A percentile compares a stretch with the other conserved stretches of the same genome.
Evolutionary conservation across 2,888 invertebrate species (phyloP).

Genomic region (Agrochola macilenta): DNA sequence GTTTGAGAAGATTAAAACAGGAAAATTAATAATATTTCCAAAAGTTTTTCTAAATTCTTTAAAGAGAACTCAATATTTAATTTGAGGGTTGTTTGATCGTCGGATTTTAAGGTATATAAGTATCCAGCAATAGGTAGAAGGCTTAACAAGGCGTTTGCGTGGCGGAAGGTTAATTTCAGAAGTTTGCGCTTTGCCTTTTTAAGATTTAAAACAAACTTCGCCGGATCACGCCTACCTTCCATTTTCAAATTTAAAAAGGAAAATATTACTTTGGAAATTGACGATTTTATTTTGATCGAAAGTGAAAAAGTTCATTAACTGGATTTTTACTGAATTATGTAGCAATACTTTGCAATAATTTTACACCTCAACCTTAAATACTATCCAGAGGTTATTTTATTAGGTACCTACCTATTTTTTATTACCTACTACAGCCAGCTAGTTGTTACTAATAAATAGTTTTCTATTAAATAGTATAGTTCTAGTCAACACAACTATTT

Average conservation of each 20-base stretch:
- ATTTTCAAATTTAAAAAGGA: conserved; percentile 27
- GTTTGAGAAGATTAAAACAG: conserved; percentile 40
- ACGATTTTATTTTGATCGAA: not conserved
- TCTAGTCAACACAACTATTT: not conserved
- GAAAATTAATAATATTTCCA: conserved; percentile 45
- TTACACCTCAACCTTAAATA: not conserved
- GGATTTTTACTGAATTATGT: conserved; percentile 3
- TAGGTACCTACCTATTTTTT: not conserved
- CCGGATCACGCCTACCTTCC: conserved; percentile 22
- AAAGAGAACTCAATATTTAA: conserved; percentile 47
- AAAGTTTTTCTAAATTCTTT: conserved; percentile 51
- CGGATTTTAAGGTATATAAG: conserved; percentile 28
- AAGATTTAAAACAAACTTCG: conserved; percentile 52
- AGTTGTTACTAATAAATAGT: not conserved
- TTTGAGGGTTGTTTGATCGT: conserved; percentile 39
- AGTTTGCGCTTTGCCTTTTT: conserved; percentile 52
- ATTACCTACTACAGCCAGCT: not conserved
- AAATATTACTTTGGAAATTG: conserved; percentile 27
- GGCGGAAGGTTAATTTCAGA: conserved; percentile 49
- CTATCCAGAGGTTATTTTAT: not conserved
- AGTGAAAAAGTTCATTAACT: conserved; percentile 5
- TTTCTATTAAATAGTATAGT: too few species aligned
- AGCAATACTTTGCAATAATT: not conserved
- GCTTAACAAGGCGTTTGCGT: conserved; percentile 37
- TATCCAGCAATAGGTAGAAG: conserved; percentile 24